Base-by-base conservation (phyloP, 1,140 invertebrate species). In the Laupala kohalensis region DNA sequence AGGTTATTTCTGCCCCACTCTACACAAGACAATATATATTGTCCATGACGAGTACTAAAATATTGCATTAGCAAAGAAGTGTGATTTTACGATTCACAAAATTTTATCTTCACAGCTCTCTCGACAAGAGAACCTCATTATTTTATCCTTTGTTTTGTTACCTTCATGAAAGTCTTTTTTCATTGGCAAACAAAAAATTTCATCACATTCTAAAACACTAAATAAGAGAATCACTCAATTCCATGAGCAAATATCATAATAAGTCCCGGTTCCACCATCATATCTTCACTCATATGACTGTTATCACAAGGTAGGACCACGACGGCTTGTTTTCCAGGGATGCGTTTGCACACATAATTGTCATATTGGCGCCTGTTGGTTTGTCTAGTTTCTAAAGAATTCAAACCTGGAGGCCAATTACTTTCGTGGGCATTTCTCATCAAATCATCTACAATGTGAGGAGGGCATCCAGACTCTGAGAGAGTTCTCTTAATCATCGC, bases 171-270 rank as follows among this genome's bases (percentile, higher is more conserved):
- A n/a, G n/a, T n/a, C n/a, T n/a, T n/a, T n/a, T n/a, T n/a, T n/a
- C n/a, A n/a, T n/a, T n/a, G n/a, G n/a, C n/a, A n/a, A n/a, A n/a
- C n/a, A n/a, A n/a, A n/a, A n/a, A n/a, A n/a, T n/a, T n/a, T n/a
- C n/a, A n/a, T n/a, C n/a, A n/a, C n/a, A n/a, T n/a, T n/a, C n/a
- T n/a, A n/a, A n/a, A n/a, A n/a, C n/a, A n/a, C n/a, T n/a, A 53
- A 53, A 53, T 53, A 9, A 53, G 19, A 53, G 25, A 28, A 29
- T 84, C 80, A 95, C 83, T 97, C 95, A 71, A 98, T 95, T 72
- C 95, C 96, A 83, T 98, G 95, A 70, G 96, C 96, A 84, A 98
- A 98, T 77, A 98, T 98, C 95, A 98, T 97, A 19, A 98, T 94
- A 74, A 98, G 85, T n/a, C 96, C 96, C 4, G 96, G 96, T 76